Evolutionary conservation across 2,113 vertebrate genomes (phyloP).

Genomic region (Chaetorhynchus papuensis): DNA sequence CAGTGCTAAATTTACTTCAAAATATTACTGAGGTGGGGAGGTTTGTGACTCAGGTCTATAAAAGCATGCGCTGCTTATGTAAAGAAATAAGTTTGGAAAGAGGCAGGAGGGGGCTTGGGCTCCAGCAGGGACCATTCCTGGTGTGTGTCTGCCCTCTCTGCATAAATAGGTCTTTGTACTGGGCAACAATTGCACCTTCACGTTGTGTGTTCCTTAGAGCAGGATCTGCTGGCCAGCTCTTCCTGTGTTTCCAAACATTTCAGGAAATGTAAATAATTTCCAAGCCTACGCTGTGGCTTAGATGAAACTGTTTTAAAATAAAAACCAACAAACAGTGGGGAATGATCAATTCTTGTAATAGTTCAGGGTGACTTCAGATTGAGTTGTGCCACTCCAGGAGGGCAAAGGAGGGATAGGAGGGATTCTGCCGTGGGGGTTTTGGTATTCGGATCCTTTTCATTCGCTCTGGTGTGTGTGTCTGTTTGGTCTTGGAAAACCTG

Average conservation of each 20-base stretch:
- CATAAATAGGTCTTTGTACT: fast-evolving
- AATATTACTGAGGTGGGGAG: slow-evolving; percentile 37
- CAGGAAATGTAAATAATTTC: not conserved
- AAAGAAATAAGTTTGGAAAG: not conserved
- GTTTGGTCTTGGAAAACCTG: not conserved
- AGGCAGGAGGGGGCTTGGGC: not conserved
- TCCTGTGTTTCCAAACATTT: not conserved
- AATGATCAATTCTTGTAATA: not conserved
- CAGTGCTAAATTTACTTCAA: slow-evolving; percentile 46
- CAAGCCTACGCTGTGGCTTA: fast-evolving
- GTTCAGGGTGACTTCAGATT: not conserved
- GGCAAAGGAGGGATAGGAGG: not conserved
- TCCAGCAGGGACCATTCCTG: not conserved
- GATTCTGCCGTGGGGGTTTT: not conserved
- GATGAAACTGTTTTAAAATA: not conserved
- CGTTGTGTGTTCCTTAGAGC: not conserved
- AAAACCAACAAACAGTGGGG: not conserved
- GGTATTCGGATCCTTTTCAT: fast-evolving
- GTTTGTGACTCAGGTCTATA: slow-evolving; percentile 48
- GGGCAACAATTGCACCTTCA: not conserved
- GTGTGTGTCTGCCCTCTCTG: not conserved
- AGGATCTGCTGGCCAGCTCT: not conserved
- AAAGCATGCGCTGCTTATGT: slow-evolving; percentile 15
- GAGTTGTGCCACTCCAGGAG: not conserved
- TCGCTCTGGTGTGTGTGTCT: fast-evolving